A percentile compares a stretch with the other conserved stretches of the same genome.
Evolutionary conservation across 2,888 invertebrate genomes (phyloP).

Genomic region (Latrodectus elegans): DNA sequence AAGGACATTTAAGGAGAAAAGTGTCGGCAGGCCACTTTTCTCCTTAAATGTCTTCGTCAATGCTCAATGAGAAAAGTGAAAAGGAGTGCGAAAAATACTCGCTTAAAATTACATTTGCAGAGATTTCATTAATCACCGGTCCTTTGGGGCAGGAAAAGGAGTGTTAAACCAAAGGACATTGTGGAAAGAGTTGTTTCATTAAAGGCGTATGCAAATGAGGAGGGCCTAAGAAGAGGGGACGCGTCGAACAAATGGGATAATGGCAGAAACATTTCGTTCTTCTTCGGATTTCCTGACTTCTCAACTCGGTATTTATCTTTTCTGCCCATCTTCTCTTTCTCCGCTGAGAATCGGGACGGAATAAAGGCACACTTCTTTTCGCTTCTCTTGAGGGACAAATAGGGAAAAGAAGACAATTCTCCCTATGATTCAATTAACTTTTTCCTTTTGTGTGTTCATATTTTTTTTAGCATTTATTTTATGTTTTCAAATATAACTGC

Average conservation of each 20-base stretch:
- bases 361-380: neutral
- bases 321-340: slow-evolving; percentile 17
- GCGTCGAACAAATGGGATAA: slow-evolving; percentile 50
- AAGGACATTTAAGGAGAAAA: too few species aligned
- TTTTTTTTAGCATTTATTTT: too few species aligned
- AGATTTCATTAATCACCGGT: slow-evolving; percentile 68
- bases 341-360: neutral
- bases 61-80: slow-evolving; percentile 50
- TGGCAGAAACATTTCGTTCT: slow-evolving; percentile 46
- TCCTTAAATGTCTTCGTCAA: neutral
- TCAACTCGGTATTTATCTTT: slow-evolving; percentile 35
- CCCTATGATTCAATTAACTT: too few species aligned
- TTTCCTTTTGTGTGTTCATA: too few species aligned
- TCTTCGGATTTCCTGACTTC: slow-evolving; percentile 51
- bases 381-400: too few species aligned
- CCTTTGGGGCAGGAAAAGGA: slow-evolving; percentile 17
- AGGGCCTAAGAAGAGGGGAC: slow-evolving; percentile 6
- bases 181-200: slow-evolving; percentile 55
- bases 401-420: too few species aligned
- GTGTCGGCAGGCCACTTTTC: slow-evolving; percentile 29
- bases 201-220: slow-evolving; percentile 61
- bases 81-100: slow-evolving; percentile 57
- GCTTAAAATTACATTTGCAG: slow-evolving; percentile 68
- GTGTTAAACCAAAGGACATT: slow-evolving; percentile 13
- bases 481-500: too few species aligned